These are phyloP conservation scores for Napeogenes inachia DNA, from an alignment of 2,888 invertebrate genomes.

Conservation along the genomic window DNA sequence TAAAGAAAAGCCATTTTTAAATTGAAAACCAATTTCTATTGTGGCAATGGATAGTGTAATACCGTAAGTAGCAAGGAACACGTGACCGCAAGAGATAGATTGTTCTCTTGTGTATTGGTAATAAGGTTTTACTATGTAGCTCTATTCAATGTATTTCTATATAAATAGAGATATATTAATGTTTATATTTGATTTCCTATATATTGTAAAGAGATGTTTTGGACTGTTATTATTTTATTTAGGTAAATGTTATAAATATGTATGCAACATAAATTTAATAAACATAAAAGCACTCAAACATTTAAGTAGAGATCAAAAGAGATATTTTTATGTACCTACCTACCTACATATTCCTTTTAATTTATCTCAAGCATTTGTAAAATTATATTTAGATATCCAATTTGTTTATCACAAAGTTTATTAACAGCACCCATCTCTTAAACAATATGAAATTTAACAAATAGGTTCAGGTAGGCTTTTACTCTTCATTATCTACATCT, in stretches of 20 bases:
- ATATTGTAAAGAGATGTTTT: too few species aligned
- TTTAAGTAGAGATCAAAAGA: conserved; percentile 33
- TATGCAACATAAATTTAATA: conserved; percentile 20
- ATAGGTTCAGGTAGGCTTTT: background rate
- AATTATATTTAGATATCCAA: conserved; percentile 32
- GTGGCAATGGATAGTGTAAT: conserved; percentile 25
- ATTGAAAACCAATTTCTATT: conserved; percentile 20
- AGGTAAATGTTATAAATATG: too few species aligned
- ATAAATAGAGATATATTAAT: background rate
- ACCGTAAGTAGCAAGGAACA: conserved; percentile 39
- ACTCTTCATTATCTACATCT: background rate
- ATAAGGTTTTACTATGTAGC: conserved; percentile 32
- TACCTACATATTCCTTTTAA: conserved; percentile 24
- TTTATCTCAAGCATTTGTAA: conserved; percentile 35
- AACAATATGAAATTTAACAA: background rate
- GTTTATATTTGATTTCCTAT: too few species aligned
- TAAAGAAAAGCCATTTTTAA: conserved; percentile 17
- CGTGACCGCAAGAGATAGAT: conserved; percentile 59
- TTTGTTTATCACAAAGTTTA: conserved; percentile 15
- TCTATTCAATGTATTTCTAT: conserved; percentile 5
- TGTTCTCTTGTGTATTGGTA: conserved; percentile 47
- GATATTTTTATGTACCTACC: conserved; percentile 22
- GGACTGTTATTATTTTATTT: too few species aligned
- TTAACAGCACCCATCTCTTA: too few species aligned
- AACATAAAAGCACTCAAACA: conserved; percentile 32